Base-by-base conservation (phyloP, 2,113 vertebrate genomes). In the Gobio gobio region DNA sequence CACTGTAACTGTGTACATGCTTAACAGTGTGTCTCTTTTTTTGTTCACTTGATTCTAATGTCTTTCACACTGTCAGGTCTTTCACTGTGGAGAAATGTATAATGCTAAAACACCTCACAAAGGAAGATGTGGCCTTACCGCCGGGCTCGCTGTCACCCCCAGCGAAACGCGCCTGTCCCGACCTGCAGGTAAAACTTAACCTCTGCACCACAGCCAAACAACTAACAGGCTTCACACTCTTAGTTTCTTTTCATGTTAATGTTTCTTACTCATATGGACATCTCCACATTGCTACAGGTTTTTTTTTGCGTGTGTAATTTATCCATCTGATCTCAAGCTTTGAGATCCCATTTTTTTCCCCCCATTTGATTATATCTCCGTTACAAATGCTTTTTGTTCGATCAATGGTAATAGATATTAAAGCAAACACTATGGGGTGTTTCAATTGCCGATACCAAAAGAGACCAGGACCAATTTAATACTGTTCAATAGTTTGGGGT, bases 71-170 rank as follows among this genome's bases (percentile, higher is more conserved):
- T 43, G 26, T 40, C 89, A 99, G 97, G 89, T 95, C 94, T 82
- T 94, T 93, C 87, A 86, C 91, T 40, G 77, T 99, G 18, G 83
- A 87, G 51, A 94, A 90, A 83, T 99, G 97, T 79, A 97, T 99
- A 14, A 94, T 99, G 93, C 93, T 98, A 86, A 98, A 97, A 90
- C 98, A 99, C 87, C 86, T 99, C 82, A 96, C 96, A 64, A 96
- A 96, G 88, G 96, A 96, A 20, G 90, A 92, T 0, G 94, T 94
- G 18, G 51, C 91, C 68, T 76, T 18, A 9, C 18, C 2, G 77
- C 93, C 92, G 63, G 94, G 91, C 74, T 96, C 90, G 0, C 90
- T 94, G 78, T 97, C 97, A 20, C 98, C 97, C 26, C 97, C 97
- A 0, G 89, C 96, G 84, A 99, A 99, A 83, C 95, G 97, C 1